Base-by-base conservation (phyloP, 2,113 vertebrate genomes). In the Actenoides hombroni region DNA sequence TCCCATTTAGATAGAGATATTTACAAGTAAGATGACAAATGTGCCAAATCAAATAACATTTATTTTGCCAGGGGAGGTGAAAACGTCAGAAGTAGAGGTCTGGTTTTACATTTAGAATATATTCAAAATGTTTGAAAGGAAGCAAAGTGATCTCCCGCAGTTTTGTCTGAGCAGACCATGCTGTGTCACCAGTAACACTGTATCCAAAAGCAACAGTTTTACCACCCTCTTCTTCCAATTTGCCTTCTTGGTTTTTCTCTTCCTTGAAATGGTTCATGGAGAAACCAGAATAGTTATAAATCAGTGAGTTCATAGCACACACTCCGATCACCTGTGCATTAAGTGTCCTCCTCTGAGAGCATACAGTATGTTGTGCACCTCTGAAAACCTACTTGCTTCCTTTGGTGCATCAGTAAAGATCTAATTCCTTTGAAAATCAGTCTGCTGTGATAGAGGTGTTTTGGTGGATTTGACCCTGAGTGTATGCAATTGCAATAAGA, bases 11-110 rank as follows among this genome's bases (percentile, higher is more conserved):
- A 93, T 4, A 77, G 71, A 92, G 57, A 61, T 71, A 81, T 95
- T 96, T 93, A 68, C 57, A 86, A 92, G 88, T 81, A 94, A 78
- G 40, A 65, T 25, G 46, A 83, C 14, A 39, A 37, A n/a, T 20
- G 56, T 67, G 95, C 83, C 95, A 97, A 95, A 78, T 86, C 57
- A 95, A 97, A 97, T 90, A 96, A 90, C 35, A 88, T 95, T 76
- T 92, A 51, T 95, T 95, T 94, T 96, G 74, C 23, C 48, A 68
- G 13, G 15, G 37, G 33, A 76, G 57, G 37, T 12, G 26, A 63
- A 79, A 73, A 92, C 39, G 56, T 84, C 84, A 86, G 48, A 83
- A 90, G 46, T 28, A 65, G 49, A 86, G 29, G 85, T 94, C 79
- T 96, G 87, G 24, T 97, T 97, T 97, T 90, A 79, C 69, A 85